Evolutionary conservation across 1,140 invertebrate genomes (phyloP), one percentile per base, ranked within the genome.

Genomic region (Drosophila ohnishii): DNA sequence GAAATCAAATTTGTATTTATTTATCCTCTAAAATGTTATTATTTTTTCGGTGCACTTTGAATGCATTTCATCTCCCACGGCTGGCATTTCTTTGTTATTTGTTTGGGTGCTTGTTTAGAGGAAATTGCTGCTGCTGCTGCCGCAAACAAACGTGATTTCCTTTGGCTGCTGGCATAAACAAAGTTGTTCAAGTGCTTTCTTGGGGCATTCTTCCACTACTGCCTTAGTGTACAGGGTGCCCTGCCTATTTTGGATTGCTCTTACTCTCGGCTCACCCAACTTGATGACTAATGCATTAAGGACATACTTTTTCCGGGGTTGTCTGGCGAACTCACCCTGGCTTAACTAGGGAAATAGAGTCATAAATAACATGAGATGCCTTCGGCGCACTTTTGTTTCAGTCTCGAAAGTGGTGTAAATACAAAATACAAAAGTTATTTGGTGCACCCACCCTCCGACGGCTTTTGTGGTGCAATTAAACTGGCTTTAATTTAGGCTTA

Each of bases 321-420:
- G 82, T 70, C 69, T 69, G 48, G 32, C 1, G 34, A 63, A 72
- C 71, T 76, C 72, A 84, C 81, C 80, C 80, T 56, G 62, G 10
- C 22, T 42, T 40, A 34, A 42, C 42, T 51, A 60, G 44, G 45
- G 44, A 55, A 69, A 87, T 75, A 67, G 62, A 85, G 83, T 82
- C 78, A 85, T 87, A 85, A 85, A 85, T 87, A 72, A 78, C 65
- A 47, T 34, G 42, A 69, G 62, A 28, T 78, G 53, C 55, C 75
- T 48, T 53, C 47, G 22, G 14, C 10, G 13, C 37, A 42, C 39
- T 45, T 53, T 76, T 56, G 62, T 69, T 60, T 75, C 59, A 47
- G 60, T 11, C 61, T 61, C 37, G 37, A 44, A 44, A 48, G 51
- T 53, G 60, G 71, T 53, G 50, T 45, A 47, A 73, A 73, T 57